Conservation (phyloP, 1,140 invertebrate genomes). For the Proctacanthus coquilletti region DNA sequence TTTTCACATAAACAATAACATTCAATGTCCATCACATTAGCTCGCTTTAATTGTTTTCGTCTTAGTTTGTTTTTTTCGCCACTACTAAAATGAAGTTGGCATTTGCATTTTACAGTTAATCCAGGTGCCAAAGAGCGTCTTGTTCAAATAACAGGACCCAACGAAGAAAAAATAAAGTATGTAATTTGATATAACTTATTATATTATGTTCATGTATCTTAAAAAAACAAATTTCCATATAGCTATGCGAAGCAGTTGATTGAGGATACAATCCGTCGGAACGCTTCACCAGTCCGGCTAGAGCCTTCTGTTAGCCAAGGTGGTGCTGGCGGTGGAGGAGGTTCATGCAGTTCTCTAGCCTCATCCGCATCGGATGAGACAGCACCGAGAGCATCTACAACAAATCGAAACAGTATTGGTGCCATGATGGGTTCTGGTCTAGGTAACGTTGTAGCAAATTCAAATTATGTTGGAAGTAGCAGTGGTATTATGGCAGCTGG, state of each 20-base stretch:
- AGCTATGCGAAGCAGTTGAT: slow-evolving; percentile 82
- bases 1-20: no score
- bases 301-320: slow-evolving; percentile 37
- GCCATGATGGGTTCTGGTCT: background rate
- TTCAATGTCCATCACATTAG: no score
- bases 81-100: no score
- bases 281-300: slow-evolving; percentile 72
- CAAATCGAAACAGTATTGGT: slow-evolving; percentile 1
- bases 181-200: slow-evolving; percentile 20
- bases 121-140: slow-evolving; percentile 82
- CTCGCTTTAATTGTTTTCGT: no score
- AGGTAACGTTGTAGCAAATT: slow-evolving; percentile 7
- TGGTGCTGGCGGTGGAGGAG: slow-evolving; percentile 23
- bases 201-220: background rate
- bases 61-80: no score
- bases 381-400: slow-evolving; percentile 19
- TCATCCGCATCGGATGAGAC: slow-evolving; percentile 61
- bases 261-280: slow-evolving; percentile 80
- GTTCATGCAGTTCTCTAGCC: slow-evolving; percentile 50
- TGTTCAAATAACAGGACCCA: slow-evolving; percentile 82
- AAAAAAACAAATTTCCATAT: background rate
- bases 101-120: slow-evolving; percentile 69
- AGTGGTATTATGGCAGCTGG: slow-evolving; percentile 19
- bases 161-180: slow-evolving; percentile 82
- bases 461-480: slow-evolving; percentile 28